These are phyloP conservation scores for Drosophila vallismaia DNA, from an alignment of 2,888 invertebrate genomes.

Conservation along the genomic window DNA sequence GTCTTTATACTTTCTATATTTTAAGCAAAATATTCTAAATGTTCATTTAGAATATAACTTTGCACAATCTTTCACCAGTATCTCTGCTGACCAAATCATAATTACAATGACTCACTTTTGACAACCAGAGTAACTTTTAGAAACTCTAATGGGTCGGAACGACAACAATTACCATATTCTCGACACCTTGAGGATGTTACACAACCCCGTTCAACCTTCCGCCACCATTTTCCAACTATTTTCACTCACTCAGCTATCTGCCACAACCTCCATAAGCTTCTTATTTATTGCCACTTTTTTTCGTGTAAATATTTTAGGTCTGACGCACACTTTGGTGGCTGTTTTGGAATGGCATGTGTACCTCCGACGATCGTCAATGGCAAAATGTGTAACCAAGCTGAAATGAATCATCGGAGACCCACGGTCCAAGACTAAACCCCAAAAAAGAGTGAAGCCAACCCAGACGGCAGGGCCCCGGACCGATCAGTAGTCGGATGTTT, in stretches of 20 bases:
- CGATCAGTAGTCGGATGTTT: constrained; percentile 46
- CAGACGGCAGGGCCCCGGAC: constrained; percentile 58
- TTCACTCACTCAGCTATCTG: constrained; percentile 36
- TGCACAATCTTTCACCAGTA: neutral
- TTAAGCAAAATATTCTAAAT: too few species aligned
- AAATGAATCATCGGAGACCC: constrained; percentile 58
- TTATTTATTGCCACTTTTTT: constrained; percentile 32
- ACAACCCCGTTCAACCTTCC: constrained; percentile 25
- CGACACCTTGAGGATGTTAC: constrained; percentile 15
- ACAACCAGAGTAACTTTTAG: neutral
- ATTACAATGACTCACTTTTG: neutral
- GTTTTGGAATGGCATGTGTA: constrained; percentile 40
- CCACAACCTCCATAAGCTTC: constrained; percentile 25
- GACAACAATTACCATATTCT: neutral
- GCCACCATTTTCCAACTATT: constrained; percentile 21
- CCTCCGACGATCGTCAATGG: constrained; percentile 38
- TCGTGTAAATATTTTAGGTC: constrained; percentile 52
- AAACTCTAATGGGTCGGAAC: neutral
- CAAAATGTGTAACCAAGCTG: constrained; percentile 65
- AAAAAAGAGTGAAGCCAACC: constrained; percentile 35
- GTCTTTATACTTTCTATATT: too few species aligned
- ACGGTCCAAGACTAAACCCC: constrained; percentile 1
- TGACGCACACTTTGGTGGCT: constrained; percentile 61
- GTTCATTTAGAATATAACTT: too few species aligned
- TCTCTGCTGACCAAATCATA: neutral